Evolutionary conservation across 2,888 invertebrate species (phyloP), one percentile per base, ranked within the genome.

Genomic region (Listrodromus nycthemerus): DNA sequence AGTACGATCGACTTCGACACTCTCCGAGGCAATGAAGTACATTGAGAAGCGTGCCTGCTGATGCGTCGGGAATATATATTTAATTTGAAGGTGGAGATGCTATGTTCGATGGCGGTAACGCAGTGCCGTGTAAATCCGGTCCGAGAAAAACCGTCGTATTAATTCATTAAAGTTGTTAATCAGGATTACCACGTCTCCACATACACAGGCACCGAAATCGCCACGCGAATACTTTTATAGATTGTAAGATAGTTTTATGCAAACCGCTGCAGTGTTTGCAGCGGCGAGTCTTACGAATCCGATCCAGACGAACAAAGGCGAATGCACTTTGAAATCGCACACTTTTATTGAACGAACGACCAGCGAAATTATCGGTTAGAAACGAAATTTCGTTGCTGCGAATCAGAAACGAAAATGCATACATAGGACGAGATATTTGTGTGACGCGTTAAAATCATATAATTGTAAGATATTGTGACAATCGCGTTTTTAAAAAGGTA

Each of bases 401-500:
- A 80, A 80, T 73, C 77, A 69, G 63, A 41, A 16, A 27, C 30
- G 50, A 71, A 70, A 19, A 61, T 19, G 19, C 19, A n/a, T 63
- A 10, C 19, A 50, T 52, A 61, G 21, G 48, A 77, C 21, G 52
- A 75, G 16, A 19, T 30, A 33, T 66, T 80, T 61, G 65, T 61
- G 65, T 48, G 52, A 79, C 21, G 55, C 33, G 55, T 75, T 74
- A 21, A 30, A 55, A 58, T 58, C 37, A 66, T 50, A 58, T 80
- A 76, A 81, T 65, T 80, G 50, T 78, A 70, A 85, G 70, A 61
- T 82, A 55, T 69, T 55, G 79, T 67, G 82, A 84, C 79, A 82
- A 80, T 80, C 77, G 83, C 58, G 45, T 76, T 81, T 75, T 77
- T 70, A 24, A 45, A 67, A 78, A 74, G 27, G 66, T 69, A 84